These are phyloP conservation scores for Scomber colias DNA, from an alignment of 2,113 vertebrate species.

Conservation along the genomic window DNA sequence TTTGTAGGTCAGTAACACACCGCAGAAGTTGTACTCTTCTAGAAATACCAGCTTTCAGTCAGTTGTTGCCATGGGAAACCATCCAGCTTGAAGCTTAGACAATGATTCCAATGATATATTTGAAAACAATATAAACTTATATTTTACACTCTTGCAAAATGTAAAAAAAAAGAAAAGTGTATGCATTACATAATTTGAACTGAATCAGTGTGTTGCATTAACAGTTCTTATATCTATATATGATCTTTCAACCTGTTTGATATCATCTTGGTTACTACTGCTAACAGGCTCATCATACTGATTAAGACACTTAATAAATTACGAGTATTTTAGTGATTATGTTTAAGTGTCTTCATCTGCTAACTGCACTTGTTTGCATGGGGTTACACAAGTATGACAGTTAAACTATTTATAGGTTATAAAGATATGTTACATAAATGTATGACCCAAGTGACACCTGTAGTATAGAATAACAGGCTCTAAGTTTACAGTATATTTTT, in stretches of 20 bases:
- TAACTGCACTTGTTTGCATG: background rate
- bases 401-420: background rate
- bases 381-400: background rate
- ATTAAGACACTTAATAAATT: background rate
- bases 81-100: no score
- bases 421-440: background rate
- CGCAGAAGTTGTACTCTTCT: no score
- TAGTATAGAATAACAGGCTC: slow-evolving; percentile 14
- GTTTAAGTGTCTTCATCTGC: slow-evolving; percentile 15
- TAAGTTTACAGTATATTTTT: background rate
- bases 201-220: background rate
- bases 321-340: slow-evolving; percentile 19
- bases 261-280: background rate
- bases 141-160: no score
- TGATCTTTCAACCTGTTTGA: background rate
- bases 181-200: no score
- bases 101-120: no score
- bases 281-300: background rate
- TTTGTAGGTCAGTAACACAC: no score
- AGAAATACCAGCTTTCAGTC: no score
- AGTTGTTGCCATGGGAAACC: no score
- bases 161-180: background rate
- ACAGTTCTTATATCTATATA: background rate
- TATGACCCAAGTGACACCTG: slow-evolving; percentile 4
- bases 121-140: no score